Evolutionary conservation across 37 sponge, comb jelly and placozoan genomes (phyloP).

Genomic region (Ephydatia muelleri): DNA sequence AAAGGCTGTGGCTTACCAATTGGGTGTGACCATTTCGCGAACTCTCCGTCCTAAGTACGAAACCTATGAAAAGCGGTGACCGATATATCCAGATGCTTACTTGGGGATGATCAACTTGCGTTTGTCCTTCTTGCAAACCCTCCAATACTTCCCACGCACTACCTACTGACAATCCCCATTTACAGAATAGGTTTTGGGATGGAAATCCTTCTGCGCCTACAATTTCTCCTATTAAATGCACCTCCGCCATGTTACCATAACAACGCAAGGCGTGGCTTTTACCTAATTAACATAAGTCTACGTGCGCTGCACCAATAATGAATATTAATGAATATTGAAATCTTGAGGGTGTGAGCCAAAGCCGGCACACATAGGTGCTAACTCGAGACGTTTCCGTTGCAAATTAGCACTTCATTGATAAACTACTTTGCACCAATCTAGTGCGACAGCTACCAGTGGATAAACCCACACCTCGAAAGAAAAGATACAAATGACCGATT

Average conservation of each 20-base stretch:
- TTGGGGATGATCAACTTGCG: slow-evolving; percentile 91
- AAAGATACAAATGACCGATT: neutral
- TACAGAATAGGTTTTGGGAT: slow-evolving; percentile 88
- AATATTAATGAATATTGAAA: neutral
- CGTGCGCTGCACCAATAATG: neutral
- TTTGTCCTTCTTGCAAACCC: slow-evolving; percentile 89
- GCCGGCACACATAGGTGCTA: neutral
- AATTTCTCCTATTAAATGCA: slow-evolving; percentile 94
- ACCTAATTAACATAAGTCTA: neutral
- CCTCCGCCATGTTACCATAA: slow-evolving; percentile 93
- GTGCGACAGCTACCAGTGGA: neutral
- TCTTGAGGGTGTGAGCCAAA: neutral
- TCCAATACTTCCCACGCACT: slow-evolving; percentile 90
- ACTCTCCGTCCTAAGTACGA: slow-evolving; percentile 80
- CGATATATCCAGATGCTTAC: slow-evolving; percentile 73
- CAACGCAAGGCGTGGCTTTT: neutral
- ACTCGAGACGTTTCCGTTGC: neutral
- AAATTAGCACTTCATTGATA: slow-evolving; percentile 1
- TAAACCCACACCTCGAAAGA: neutral
- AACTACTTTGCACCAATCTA: neutral
- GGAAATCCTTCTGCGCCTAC: slow-evolving; percentile 82
- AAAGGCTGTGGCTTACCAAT: slow-evolving; percentile 69
- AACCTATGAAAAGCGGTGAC: slow-evolving; percentile 23
- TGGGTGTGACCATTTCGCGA: slow-evolving; percentile 86
- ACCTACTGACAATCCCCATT: slow-evolving; percentile 84